Percentiles rank a stretch among this genome's conserved stretches.
These are phyloP conservation scores for Helicolenus hilgendorfi DNA, from an alignment of 2,797 vertebrate species.

Conservation along the genomic window DNA sequence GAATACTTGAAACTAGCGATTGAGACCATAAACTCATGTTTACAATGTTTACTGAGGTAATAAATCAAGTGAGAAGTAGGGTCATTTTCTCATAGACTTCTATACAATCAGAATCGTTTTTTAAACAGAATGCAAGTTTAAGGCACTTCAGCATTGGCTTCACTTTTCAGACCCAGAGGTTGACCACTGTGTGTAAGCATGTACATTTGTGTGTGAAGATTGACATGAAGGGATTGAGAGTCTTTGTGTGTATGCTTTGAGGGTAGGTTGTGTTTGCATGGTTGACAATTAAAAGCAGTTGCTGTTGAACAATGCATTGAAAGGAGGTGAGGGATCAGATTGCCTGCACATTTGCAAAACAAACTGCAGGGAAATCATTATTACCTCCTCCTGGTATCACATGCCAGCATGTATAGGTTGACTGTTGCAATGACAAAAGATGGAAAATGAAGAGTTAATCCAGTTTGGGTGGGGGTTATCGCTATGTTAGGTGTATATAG, in stretches of 20 bases:
- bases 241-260: background rate
- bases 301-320: slow-evolving; percentile 36
- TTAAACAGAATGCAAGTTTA: too few species aligned
- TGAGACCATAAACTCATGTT: too few species aligned
- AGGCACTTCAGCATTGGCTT: too few species aligned
- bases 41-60: too few species aligned
- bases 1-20: too few species aligned
- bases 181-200: background rate
- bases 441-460: background rate
- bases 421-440: background rate
- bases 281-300: slow-evolving; percentile 34
- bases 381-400: background rate
- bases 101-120: too few species aligned
- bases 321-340: slow-evolving; percentile 16
- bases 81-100: too few species aligned
- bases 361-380: slow-evolving; percentile 66
- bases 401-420: background rate
- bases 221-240: background rate
- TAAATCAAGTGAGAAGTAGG: too few species aligned
- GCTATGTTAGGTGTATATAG: background rate
- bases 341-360: slow-evolving; percentile 65
- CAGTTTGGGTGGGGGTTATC: background rate
- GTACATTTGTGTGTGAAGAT: background rate
- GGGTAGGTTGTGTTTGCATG: slow-evolving; percentile 10
- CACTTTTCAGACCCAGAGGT: too few species aligned